Percentiles rank a stretch among this genome's conserved stretches.
Evolutionary conservation across 2,888 invertebrate species (phyloP).

Genomic region (Notodonta ziczac): DNA sequence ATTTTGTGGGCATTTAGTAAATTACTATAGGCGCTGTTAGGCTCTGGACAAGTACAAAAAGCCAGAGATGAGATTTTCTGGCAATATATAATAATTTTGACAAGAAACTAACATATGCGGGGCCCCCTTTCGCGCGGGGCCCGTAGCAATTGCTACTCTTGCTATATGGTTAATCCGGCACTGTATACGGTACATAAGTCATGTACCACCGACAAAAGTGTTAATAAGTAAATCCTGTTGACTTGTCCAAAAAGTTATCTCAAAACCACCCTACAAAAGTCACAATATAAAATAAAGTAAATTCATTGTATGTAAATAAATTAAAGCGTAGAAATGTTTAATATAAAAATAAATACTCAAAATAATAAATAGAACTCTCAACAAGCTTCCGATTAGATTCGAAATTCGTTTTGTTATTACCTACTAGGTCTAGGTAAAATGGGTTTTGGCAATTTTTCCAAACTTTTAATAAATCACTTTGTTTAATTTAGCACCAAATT

Average conservation of each 20-base stretch:
- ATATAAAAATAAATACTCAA: not conserved
- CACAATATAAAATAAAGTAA: not conserved
- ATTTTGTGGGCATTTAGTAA: too few relatives aligned
- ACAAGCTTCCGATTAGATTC: slow-evolving; percentile 2
- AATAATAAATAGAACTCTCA: slow-evolving; percentile 4
- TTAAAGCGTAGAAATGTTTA: not conserved
- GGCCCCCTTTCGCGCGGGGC: too few relatives aligned
- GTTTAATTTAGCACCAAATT: slow-evolving; percentile 63
- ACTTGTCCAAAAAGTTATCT: not conserved
- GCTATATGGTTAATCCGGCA: too few relatives aligned
- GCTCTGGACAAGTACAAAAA: too few relatives aligned
- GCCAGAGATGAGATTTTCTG: too few relatives aligned
- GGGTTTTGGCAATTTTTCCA: slow-evolving; percentile 56
- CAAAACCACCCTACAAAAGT: not conserved
- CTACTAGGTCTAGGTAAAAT: slow-evolving; percentile 17
- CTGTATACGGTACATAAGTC: too few relatives aligned
- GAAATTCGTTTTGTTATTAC: slow-evolving; percentile 20
- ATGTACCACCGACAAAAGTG: too few relatives aligned
- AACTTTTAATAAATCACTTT: slow-evolving; percentile 32
- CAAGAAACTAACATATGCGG: too few relatives aligned
- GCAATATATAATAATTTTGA: too few relatives aligned
- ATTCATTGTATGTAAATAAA: not conserved
- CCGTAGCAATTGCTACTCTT: too few relatives aligned
- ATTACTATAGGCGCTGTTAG: too few relatives aligned
- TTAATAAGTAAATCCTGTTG: too few relatives aligned